These are phyloP conservation scores for Sparidentex hasta DNA, from an alignment of 2,797 vertebrate species.

Conservation along the genomic window DNA sequence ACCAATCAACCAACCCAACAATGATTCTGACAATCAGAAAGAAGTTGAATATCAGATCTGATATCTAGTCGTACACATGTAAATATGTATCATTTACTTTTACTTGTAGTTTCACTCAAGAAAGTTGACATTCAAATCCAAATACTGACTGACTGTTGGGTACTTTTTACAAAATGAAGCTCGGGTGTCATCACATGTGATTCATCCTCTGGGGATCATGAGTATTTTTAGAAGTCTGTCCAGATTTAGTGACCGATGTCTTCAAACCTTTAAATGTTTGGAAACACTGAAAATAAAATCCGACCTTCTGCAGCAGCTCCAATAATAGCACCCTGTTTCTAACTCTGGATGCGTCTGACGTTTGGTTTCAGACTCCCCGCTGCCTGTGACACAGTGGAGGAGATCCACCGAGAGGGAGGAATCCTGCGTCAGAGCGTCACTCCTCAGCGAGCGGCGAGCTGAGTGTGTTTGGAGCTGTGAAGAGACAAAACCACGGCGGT, in stretches of 20 bases:
- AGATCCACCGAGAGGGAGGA: constrained; percentile 41
- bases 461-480: constrained; percentile 68
- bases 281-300: constrained; percentile 43
- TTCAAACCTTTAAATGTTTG: constrained; percentile 27
- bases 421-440: constrained; percentile 72
- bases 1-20: too few relatives aligned
- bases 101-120: too few relatives aligned
- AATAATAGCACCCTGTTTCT: constrained; percentile 59
- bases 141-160: too few relatives aligned
- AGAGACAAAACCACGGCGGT: constrained; percentile 67
- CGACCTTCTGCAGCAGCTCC: constrained; percentile 33
- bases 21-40: too few relatives aligned
- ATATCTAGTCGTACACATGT: too few relatives aligned
- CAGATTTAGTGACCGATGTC: not conserved
- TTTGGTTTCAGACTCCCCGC: constrained; percentile 19
- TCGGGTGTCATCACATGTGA: not conserved
- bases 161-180: too few relatives aligned
- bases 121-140: too few relatives aligned
- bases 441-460: constrained; percentile 41
- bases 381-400: constrained; percentile 15
- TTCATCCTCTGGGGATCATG: not conserved
- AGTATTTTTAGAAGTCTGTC: not conserved
- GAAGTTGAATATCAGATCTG: too few relatives aligned
- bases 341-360: constrained; percentile 56
- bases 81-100: too few relatives aligned